A percentile compares a stretch with the other conserved stretches of the same genome.
phyloP scores from a whole-genome alignment of 2,888 invertebrate genomes.

The Vannuccia rotundouncinata region DNA sequence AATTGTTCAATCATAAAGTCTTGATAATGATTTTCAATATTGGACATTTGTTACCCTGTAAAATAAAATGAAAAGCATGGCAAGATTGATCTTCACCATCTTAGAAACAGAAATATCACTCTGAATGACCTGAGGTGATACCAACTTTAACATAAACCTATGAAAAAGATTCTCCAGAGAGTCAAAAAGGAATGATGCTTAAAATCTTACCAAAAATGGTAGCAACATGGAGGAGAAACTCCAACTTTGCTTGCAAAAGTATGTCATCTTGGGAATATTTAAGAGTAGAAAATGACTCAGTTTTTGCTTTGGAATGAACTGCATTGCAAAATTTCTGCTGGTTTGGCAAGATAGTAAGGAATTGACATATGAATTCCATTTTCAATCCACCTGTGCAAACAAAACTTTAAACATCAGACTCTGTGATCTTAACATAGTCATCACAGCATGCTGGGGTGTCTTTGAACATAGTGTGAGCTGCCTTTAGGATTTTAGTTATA shows the following conservation, averaged over 20 bases:
- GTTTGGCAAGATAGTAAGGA: background rate
- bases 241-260: background rate
- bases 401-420: background rate
- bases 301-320: background rate
- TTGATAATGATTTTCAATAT: too few species aligned
- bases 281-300: background rate
- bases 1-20: too few species aligned
- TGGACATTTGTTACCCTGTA: too few species aligned
- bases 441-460: background rate
- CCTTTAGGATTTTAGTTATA: background rate
- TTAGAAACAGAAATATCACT: slow-evolving; percentile 21
- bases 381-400: background rate
- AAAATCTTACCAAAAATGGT: slow-evolving; percentile 12
- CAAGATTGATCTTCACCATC: slow-evolving; percentile 16
- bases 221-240: background rate
- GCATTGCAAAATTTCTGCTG: background rate
- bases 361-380: background rate
- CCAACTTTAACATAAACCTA: slow-evolving; percentile 19
- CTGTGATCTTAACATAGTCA: background rate
- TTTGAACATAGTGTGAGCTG: too few species aligned
- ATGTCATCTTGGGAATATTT: background rate
- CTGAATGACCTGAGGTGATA: slow-evolving; percentile 1
- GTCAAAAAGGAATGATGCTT: slow-evolving; percentile 2
- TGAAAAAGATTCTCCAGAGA: slow-evolving; percentile 14
- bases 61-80: too few species aligned